Evolutionary conservation across 2,888 invertebrate species (phyloP).

Genomic region (Barypeithes pellucidus): DNA sequence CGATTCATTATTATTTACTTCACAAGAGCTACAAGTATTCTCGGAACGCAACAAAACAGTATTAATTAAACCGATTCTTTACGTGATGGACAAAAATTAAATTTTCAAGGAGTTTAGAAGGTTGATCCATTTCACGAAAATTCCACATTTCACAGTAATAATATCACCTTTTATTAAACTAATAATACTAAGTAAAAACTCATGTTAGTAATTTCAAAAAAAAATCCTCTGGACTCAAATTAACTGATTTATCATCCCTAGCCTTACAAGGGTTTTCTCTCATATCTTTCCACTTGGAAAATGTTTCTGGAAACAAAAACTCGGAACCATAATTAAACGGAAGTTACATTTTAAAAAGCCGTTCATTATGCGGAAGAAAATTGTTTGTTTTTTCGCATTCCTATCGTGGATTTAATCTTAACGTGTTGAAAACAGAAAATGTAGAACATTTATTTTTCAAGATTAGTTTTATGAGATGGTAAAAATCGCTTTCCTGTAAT

Average conservation of each 20-base stretch:
- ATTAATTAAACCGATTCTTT: too few relatives aligned
- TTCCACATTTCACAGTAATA: too few relatives aligned
- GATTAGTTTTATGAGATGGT: neutral
- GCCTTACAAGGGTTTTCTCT: slow-evolving; percentile 1
- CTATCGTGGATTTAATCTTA: slow-evolving; percentile 10
- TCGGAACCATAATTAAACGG: slow-evolving; percentile 6
- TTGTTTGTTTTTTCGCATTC: neutral
- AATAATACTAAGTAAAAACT: too few relatives aligned
- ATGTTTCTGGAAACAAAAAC: neutral
- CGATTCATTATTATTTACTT: neutral
- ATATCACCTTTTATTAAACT: too few relatives aligned
- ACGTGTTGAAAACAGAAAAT: neutral
- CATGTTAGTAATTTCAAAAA: too few relatives aligned
- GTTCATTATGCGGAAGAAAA: slow-evolving; percentile 2
- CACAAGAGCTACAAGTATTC: neutral
- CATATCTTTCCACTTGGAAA: neutral
- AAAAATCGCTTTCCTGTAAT: too few relatives aligned
- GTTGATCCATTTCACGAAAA: too few relatives aligned
- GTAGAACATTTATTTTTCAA: neutral
- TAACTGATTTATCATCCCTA: slow-evolving; percentile 5
- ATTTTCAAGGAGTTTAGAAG: too few relatives aligned
- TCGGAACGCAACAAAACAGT: too few relatives aligned
- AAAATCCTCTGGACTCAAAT: too few relatives aligned
- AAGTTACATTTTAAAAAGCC: slow-evolving; percentile 10
- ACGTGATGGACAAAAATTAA: too few relatives aligned